These are phyloP conservation scores for Salpingus planirostris DNA, from an alignment of 2,888 invertebrate species.

Conservation along the genomic window DNA sequence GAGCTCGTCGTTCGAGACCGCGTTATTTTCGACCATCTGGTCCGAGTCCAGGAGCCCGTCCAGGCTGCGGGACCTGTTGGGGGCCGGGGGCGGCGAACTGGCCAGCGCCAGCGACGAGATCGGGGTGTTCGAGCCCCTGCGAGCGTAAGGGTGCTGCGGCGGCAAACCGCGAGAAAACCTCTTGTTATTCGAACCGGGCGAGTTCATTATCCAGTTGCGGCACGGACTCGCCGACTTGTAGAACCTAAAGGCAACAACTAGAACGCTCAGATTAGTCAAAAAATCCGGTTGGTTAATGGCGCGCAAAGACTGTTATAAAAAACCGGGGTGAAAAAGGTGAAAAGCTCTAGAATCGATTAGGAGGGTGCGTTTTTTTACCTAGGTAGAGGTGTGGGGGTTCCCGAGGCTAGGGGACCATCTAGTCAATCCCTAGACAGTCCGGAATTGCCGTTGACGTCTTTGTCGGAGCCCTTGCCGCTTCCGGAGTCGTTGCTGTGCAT, in stretches of 20 bases:
- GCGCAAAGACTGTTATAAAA: neutral
- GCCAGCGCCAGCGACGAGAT: slow-evolving; percentile 32
- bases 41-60: slow-evolving; percentile 52
- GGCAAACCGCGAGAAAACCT: slow-evolving; percentile 31
- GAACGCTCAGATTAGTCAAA: slow-evolving; percentile 15
- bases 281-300: neutral
- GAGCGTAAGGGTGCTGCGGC: slow-evolving; percentile 36
- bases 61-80: slow-evolving; percentile 53
- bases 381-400: slow-evolving; percentile 33
- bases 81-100: slow-evolving; percentile 25
- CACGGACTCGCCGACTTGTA: slow-evolving; percentile 59
- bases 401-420: slow-evolving; percentile 62
- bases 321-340: too few species aligned
- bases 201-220: slow-evolving; percentile 49
- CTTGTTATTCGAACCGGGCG: slow-evolving; percentile 22
- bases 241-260: slow-evolving; percentile 45
- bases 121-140: slow-evolving; percentile 41
- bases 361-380: slow-evolving; percentile 25
- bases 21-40: slow-evolving; percentile 22
- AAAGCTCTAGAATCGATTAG: too few species aligned
- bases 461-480: slow-evolving; percentile 59
- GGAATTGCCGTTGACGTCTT: slow-evolving; percentile 51
- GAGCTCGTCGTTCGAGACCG: slow-evolving; percentile 18
- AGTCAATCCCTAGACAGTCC: slow-evolving; percentile 56
- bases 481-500: slow-evolving; percentile 80